Evolutionary conservation across 1,140 invertebrate species (phyloP).

Genomic region (Tetramorium simillimum): DNA sequence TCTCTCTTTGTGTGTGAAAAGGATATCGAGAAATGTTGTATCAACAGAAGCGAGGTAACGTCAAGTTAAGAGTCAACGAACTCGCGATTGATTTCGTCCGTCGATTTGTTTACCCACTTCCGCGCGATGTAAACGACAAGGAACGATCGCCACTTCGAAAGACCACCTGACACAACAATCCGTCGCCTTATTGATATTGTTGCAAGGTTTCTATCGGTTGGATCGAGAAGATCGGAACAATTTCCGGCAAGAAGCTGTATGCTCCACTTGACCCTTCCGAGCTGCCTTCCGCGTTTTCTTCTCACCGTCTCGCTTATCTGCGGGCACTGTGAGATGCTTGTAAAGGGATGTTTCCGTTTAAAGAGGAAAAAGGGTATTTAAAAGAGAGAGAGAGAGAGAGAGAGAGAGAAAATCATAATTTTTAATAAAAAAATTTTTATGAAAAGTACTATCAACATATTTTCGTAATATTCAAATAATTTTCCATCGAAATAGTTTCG

Average conservation of each 20-base stretch:
- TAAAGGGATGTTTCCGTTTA: not conserved
- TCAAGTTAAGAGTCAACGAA: constrained; percentile 22
- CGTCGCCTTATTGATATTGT: constrained; percentile 52
- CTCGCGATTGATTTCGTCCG: constrained; percentile 37
- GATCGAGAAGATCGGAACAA: constrained; percentile 51
- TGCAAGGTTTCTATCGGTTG: constrained; percentile 25
- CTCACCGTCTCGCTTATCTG: not conserved
- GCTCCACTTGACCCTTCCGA: constrained; percentile 47
- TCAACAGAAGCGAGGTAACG: constrained; percentile 16
- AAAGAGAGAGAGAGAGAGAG: not conserved
- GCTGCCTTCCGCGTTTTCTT: not conserved
- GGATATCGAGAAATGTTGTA: not conserved
- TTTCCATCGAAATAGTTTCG: not conserved
- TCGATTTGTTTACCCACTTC: constrained; percentile 49
- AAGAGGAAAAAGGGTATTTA: not conserved
- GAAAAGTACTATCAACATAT: not conserved
- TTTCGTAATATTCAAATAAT: not conserved
- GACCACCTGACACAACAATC: constrained; percentile 57
- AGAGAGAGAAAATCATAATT: not conserved
- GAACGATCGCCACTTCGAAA: constrained; percentile 35
- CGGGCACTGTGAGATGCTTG: not conserved
- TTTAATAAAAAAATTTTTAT: not conserved
- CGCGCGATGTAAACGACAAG: constrained; percentile 27
- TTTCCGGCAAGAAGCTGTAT: constrained; percentile 48
- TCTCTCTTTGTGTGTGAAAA: too few species aligned